A percentile compares a stretch with the other conserved stretches of the same genome.
phyloP scores from a whole-genome alignment of 2,888 invertebrate genomes.

The Cephus rjabovi region DNA sequence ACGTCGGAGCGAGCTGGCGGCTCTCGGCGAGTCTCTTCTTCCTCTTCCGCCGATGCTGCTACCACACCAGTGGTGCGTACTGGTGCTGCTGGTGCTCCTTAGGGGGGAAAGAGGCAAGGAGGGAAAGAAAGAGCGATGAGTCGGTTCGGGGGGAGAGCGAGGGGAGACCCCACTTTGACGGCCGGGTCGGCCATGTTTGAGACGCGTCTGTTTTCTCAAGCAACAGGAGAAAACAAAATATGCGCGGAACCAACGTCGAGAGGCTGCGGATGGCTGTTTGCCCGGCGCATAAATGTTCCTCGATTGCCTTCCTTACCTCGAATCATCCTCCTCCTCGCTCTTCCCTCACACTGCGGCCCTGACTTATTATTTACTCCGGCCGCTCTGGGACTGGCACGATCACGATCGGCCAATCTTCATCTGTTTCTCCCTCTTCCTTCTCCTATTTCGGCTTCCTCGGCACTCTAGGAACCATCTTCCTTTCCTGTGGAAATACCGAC shows the following conservation, averaged over 20 bases:
- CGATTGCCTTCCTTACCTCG: slow-evolving; percentile 3
- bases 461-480: background rate
- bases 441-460: background rate
- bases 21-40: background rate
- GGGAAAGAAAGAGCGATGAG: slow-evolving; percentile 19
- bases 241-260: slow-evolving; percentile 12
- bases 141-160: slow-evolving; percentile 24
- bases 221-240: slow-evolving; percentile 31
- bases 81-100: background rate
- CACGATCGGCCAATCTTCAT: background rate
- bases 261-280: slow-evolving; percentile 6
- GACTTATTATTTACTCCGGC: background rate
- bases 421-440: background rate
- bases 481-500: slow-evolving; percentile 1
- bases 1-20: background rate
- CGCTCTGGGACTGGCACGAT: background rate
- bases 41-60: background rate
- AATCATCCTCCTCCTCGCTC: background rate
- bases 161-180: slow-evolving; percentile 16
- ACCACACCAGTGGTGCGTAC: no score
- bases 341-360: background rate
- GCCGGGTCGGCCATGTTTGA: slow-evolving; percentile 12
- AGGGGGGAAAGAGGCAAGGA: slow-evolving; percentile 12
- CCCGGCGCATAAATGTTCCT: slow-evolving; percentile 9
- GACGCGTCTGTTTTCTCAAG: slow-evolving; percentile 29